These are phyloP conservation scores for Aphidius gifuensis DNA, from an alignment of 1,140 invertebrate genomes.

Conservation along the genomic window DNA sequence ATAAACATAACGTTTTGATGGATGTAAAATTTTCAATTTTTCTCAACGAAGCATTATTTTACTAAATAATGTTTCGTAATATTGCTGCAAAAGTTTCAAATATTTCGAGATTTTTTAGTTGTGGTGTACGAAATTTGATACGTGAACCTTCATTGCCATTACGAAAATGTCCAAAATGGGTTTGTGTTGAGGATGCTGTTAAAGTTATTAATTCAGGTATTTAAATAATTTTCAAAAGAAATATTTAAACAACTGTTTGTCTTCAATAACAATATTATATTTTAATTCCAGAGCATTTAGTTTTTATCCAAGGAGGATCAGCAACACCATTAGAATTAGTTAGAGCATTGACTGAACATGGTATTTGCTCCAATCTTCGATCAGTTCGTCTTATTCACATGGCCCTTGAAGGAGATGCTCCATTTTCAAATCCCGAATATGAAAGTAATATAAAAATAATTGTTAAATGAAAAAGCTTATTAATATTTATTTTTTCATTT, in stretches of 20 bases:
- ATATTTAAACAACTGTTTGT: background rate
- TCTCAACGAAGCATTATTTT: no score
- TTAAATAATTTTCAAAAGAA: background rate
- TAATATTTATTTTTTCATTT: background rate
- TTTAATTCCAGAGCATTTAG: slow-evolving; percentile 66
- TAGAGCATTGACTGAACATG: slow-evolving; percentile 78
- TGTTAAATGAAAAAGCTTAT: background rate
- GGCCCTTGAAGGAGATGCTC: slow-evolving; percentile 86
- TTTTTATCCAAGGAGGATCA: slow-evolving; percentile 88
- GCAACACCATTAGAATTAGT: slow-evolving; percentile 81
- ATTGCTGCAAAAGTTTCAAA: background rate
- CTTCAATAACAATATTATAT: background rate
- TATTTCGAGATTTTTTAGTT: background rate
- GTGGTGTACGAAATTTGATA: no score
- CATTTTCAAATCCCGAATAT: slow-evolving; percentile 75
- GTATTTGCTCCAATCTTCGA: slow-evolving; percentile 66
- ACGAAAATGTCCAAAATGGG: slow-evolving; percentile 45
- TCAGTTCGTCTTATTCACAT: slow-evolving; percentile 85
- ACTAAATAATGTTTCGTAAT: background rate
- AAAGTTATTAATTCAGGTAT: slow-evolving; percentile 46
- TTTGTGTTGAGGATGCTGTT: slow-evolving; percentile 45
- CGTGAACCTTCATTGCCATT: slow-evolving; percentile 49
- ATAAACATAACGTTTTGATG: no score
- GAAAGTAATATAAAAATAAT: slow-evolving; percentile 42
- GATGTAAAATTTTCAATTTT: no score